A percentile compares a stretch with the other conserved stretches of the same genome.
Evolutionary conservation across 2,797 vertebrate genomes (phyloP).

Genomic region (Schizothorax lantsangensis): DNA sequence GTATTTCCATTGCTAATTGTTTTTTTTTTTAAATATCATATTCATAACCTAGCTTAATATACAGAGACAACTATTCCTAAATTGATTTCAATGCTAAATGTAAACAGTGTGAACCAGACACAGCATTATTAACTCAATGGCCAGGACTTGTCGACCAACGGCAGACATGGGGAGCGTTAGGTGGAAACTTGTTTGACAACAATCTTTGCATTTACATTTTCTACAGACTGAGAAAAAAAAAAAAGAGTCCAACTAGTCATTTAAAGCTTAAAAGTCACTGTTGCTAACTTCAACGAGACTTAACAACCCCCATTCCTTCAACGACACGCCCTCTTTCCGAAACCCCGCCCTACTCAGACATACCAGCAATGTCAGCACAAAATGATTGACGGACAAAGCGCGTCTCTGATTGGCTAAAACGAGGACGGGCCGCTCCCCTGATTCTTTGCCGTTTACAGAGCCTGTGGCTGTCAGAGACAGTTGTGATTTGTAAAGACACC

Average conservation of each 20-base stretch:
- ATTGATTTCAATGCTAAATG: not conserved
- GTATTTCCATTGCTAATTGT: not conserved
- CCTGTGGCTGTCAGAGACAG: conserved; percentile 6
- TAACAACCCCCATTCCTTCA: not conserved
- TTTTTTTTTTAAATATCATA: not conserved
- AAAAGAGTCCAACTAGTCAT: not conserved
- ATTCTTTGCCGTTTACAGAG: not conserved
- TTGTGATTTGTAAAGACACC: not conserved
- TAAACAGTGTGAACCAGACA: not conserved
- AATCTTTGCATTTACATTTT: not conserved
- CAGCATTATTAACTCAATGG: not conserved
- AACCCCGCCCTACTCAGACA: not conserved
- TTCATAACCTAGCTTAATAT: not conserved
- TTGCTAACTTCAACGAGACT: not conserved
- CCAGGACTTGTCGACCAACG: not conserved
- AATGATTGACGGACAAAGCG: conserved; percentile 1
- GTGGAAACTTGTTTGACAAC: not conserved
- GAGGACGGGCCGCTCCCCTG: not conserved
- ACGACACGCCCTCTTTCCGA: not conserved
- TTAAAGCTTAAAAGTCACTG: not conserved
- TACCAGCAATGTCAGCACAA: conserved; percentile 11
- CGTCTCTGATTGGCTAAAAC: conserved; percentile 19
- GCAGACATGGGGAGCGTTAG: not conserved
- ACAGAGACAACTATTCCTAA: not conserved
- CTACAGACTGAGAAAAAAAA: not conserved